Evolutionary conservation across 1,140 invertebrate species (phyloP).

Genomic region (Heliothis subflexa): DNA sequence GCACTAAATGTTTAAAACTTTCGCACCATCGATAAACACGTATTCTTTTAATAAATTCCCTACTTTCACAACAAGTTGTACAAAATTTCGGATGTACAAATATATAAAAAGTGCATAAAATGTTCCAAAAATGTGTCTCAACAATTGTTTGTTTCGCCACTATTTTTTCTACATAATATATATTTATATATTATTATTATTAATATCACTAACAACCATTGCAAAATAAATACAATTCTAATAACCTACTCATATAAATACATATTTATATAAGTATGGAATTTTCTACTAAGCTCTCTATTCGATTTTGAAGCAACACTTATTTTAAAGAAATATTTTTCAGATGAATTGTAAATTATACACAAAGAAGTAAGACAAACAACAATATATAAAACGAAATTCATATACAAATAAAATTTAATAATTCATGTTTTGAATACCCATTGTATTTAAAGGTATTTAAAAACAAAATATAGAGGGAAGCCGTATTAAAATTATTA

Average conservation of each 20-base stretch:
- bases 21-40: constrained; percentile 26
- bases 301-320: constrained; percentile 40
- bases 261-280: constrained; percentile 25
- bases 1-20: neutral
- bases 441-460: no score
- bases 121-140: constrained; percentile 82
- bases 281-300: constrained; percentile 45
- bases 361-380: neutral
- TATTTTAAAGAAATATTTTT: constrained; percentile 46
- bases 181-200: neutral
- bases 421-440: no score
- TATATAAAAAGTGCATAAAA: constrained; percentile 85
- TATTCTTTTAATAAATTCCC: constrained; percentile 47
- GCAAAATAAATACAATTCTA: constrained; percentile 42
- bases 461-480: no score
- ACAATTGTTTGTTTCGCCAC: constrained; percentile 65
- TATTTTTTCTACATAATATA: constrained; percentile 43
- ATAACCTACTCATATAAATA: neutral
- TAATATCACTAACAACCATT: constrained; percentile 48
- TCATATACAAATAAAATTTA: neutral
- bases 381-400: neutral
- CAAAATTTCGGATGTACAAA: constrained; percentile 80
- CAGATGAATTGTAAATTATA: neutral
- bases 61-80: constrained; percentile 72
- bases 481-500: no score